Conservation (phyloP, 2,888 invertebrate species). For the Prosapia bicincta region DNA sequence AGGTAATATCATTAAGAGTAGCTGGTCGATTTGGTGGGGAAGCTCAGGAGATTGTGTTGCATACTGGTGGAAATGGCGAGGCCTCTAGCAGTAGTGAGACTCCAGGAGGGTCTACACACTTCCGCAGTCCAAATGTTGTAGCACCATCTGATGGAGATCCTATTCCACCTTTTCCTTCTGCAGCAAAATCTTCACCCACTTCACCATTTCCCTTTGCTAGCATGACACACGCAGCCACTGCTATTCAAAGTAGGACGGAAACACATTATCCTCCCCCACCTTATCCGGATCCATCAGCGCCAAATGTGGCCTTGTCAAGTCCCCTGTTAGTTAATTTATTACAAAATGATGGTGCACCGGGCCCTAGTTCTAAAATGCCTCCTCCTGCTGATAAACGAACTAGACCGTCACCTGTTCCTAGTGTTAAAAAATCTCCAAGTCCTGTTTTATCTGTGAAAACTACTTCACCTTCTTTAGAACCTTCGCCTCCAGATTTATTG, state of each 20-base stretch:
- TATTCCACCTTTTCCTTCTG: slow-evolving; percentile 46
- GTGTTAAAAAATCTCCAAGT: background rate
- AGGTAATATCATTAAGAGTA: slow-evolving; percentile 60
- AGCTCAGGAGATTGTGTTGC: slow-evolving; percentile 66
- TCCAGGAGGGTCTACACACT: slow-evolving; percentile 42
- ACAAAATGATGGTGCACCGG: slow-evolving; percentile 70
- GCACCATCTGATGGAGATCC: slow-evolving; percentile 78
- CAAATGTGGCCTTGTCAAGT: slow-evolving; percentile 74
- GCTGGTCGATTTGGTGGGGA: slow-evolving; percentile 63
- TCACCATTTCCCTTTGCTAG: slow-evolving; percentile 75
- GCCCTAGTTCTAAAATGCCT: slow-evolving; percentile 29
- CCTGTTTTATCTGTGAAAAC: slow-evolving; percentile 11
- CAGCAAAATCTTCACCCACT: slow-evolving; percentile 39
- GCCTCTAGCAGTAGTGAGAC: slow-evolving; percentile 26
- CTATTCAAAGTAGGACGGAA: slow-evolving; percentile 69
- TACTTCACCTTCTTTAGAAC: background rate
- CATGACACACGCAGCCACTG: slow-evolving; percentile 83
- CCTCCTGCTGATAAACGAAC: slow-evolving; percentile 32
- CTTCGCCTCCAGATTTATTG: slow-evolving; percentile 7
- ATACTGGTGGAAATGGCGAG: slow-evolving; percentile 51
- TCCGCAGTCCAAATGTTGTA: slow-evolving; percentile 73
- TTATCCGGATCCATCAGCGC: slow-evolving; percentile 40
- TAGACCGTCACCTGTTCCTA: slow-evolving; percentile 31
- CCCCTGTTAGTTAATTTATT: slow-evolving; percentile 87
- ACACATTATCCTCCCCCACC: slow-evolving; percentile 38